These are phyloP conservation scores for Synanthedon vespiformis DNA, from an alignment of 2,888 invertebrate genomes.

Conservation along the genomic window DNA sequence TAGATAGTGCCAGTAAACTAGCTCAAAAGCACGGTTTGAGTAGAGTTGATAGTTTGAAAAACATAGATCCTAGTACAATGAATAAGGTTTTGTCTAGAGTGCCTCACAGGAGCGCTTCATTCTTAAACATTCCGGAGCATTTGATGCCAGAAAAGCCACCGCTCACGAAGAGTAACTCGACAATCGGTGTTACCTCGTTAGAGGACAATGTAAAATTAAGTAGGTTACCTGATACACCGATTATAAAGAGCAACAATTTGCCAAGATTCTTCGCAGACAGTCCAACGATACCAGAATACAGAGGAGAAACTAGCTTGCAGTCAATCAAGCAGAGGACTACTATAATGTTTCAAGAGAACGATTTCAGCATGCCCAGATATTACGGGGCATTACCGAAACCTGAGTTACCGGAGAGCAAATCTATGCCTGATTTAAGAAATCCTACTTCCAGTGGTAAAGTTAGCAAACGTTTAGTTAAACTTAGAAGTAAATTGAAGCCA, in stretches of 20 bases:
- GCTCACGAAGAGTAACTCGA: constrained; percentile 50
- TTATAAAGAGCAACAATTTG: constrained; percentile 56
- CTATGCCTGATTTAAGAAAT: constrained; percentile 60
- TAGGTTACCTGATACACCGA: constrained; percentile 58
- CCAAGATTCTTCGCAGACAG: constrained; percentile 60
- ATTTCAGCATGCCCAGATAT: constrained; percentile 74
- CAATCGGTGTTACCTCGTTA: constrained; percentile 43
- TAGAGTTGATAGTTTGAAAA: constrained; percentile 59
- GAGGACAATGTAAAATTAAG: constrained; percentile 45
- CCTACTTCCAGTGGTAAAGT: constrained; percentile 38
- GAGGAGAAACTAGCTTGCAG: constrained; percentile 51
- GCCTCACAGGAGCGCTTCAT: constrained; percentile 62
- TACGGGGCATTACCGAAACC: constrained; percentile 56
- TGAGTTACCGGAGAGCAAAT: constrained; percentile 52
- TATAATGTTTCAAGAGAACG: constrained; percentile 56
- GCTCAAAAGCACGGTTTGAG: constrained; percentile 29
- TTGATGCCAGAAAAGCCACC: constrained; percentile 51
- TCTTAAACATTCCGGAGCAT: constrained; percentile 58
- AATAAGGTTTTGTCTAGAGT: constrained; percentile 54
- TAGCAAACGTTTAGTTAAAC: constrained; percentile 55
- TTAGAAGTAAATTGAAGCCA: constrained; percentile 55
- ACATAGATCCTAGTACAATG: constrained; percentile 49
- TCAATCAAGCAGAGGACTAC: constrained; percentile 68
- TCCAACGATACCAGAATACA: constrained; percentile 49
- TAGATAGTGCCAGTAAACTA: constrained; percentile 38